Base-by-base conservation (phyloP, 2,797 vertebrate genomes). In the Eremophila alpestris region DNA sequence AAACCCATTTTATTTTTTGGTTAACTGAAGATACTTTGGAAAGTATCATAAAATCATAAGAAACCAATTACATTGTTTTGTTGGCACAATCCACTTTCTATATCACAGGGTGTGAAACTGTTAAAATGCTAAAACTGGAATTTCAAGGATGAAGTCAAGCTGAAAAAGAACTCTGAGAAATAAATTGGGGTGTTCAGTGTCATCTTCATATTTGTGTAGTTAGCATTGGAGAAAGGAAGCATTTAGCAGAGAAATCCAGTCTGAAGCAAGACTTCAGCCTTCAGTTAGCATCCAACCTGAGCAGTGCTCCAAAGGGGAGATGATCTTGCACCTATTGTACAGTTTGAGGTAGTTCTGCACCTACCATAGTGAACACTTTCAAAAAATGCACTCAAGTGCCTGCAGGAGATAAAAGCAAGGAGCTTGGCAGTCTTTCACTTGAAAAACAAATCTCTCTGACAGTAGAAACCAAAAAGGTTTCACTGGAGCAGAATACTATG, bases 21-120 rank as follows among this genome's bases (percentile, higher is more conserved):
- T 93, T 95, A 85, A 80, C 73, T 63, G 76, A 85, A 88, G 48
- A 74, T 43, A 86, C 77, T 94, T 91, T 54, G 27, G 48, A 70
- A 94, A 83, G 30, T 40, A 67, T 48, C n/a, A 45, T 51, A 86
- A 90, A 93, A 86, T 49, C 18, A 8, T 32, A 90, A 69, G 56
- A 90, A 94, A 67, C 19, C 32, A 69, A 91, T 70, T 59, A 48
- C 45, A 83, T 23, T 73, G 40, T 51, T 89, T 83, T 56, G 52
- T 63, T 70, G 69, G 41, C 1, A 9, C 8, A 74, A 63, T 32
- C 40, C 2, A 40, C 56, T 52, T 89, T 69, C 88, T 79, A 81
- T 56, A 22, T 86, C 56, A 49, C 46, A 65, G 51, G 9, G 18
- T 56, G 11, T 38, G 24, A 91, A 90, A 85, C 29, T 48, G 32